Percentiles rank a stretch among this genome's conserved stretches.
phyloP scores from a whole-genome alignment of 2,888 invertebrate genomes.

The Oxyscelio sp. region DNA sequence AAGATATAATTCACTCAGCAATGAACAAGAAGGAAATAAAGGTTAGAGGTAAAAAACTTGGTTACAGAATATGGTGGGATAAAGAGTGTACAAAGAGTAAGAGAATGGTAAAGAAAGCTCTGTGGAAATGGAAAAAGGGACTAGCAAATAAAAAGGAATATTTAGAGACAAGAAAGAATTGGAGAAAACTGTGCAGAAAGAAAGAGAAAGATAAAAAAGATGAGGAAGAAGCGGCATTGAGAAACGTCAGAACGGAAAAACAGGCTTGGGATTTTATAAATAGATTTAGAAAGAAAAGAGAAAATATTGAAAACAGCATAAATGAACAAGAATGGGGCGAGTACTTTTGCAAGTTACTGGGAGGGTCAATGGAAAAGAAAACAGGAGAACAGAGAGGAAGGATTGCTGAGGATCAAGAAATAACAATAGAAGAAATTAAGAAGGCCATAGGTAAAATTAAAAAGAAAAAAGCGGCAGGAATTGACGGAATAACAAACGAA shows the following conservation, averaged over 20 bases:
- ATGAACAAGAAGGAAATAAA: neutral
- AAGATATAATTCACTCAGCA: neutral
- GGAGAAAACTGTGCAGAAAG: neutral
- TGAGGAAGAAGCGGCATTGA: conserved; percentile 8
- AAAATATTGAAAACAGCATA: neutral
- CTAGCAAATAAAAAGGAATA: neutral
- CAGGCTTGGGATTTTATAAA: conserved; percentile 25
- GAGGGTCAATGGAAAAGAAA: conserved; percentile 7
- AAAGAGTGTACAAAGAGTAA: neutral
- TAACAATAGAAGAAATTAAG: neutral
- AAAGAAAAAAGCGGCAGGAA: conserved; percentile 63
- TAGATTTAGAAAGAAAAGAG: neutral
- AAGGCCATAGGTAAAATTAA: conserved; percentile 14
- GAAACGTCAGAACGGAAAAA: neutral
- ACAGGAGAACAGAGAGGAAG: conserved; percentile 3
- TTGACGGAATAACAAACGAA: conserved; percentile 65
- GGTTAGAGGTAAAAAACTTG: neutral
- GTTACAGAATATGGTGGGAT: neutral
- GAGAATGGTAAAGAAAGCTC: neutral
- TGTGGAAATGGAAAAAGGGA: neutral
- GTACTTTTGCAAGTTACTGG: neutral
- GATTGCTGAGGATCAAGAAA: conserved; percentile 4
- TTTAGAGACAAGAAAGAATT: neutral
- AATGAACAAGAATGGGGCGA: neutral
- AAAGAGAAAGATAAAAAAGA: conserved; percentile 6